A percentile compares a stretch with the other conserved stretches of the same genome.
phyloP scores from a whole-genome alignment of 2,888 invertebrate genomes.

The Mythimna ferrago region DNA sequence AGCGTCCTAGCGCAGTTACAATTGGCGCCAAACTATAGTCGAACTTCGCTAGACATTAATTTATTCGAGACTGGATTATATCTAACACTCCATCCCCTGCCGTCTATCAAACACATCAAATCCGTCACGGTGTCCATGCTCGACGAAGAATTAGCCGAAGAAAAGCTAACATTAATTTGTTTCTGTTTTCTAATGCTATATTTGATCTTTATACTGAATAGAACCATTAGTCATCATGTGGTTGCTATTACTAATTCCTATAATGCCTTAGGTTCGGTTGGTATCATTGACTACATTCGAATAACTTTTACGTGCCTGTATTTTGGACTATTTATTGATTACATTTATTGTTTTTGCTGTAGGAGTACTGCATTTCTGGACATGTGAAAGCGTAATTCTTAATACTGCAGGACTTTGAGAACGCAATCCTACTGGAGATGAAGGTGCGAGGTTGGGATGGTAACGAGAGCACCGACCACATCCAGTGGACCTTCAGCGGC shows the following conservation, averaged over 20 bases:
- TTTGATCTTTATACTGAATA: not conserved
- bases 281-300: not conserved
- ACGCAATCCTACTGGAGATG: conserved; percentile 94
- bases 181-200: conserved; percentile 1
- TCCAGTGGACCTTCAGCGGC: conserved; percentile 97
- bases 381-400: not conserved
- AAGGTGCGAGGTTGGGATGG: conserved; percentile 98
- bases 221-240: not conserved
- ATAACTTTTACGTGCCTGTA: not conserved
- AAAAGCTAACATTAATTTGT: conserved; percentile 5
- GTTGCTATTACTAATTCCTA: too few relatives aligned
- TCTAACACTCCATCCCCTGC: too few relatives aligned
- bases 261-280: too few relatives aligned
- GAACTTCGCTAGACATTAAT: too few relatives aligned
- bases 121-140: too few relatives aligned
- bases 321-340: too few relatives aligned
- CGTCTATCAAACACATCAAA: too few relatives aligned
- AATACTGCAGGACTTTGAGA: conserved; percentile 83
- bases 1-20: too few relatives aligned
- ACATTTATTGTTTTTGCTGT: too few relatives aligned
- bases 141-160: too few relatives aligned
- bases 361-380: not conserved
- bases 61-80: too few relatives aligned
- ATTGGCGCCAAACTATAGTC: too few relatives aligned
- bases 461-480: conserved; percentile 91